Conservation (phyloP, 2,888 invertebrate genomes). For the Entomobrya multifasciata region DNA sequence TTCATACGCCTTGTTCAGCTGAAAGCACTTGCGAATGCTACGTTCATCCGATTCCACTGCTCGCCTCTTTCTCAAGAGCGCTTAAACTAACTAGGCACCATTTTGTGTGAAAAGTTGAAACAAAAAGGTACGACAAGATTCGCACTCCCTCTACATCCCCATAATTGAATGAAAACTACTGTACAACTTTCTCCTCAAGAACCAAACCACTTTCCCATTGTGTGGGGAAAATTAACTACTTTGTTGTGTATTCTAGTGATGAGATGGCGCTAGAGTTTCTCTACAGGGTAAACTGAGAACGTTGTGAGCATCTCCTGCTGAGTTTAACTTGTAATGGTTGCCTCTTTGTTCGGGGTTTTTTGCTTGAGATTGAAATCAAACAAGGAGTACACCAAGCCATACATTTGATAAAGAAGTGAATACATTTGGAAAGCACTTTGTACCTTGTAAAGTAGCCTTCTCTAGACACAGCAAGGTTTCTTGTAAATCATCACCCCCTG, state of each 20-base stretch:
- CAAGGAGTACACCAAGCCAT: no score
- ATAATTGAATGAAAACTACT: not conserved
- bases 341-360: constrained; percentile 33
- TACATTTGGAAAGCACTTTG: not conserved
- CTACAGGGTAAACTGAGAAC: not conserved
- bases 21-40: not conserved
- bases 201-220: not conserved
- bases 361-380: not conserved
- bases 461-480: not conserved
- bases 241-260: not conserved
- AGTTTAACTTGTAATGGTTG: no score
- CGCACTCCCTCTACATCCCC: constrained; percentile 1
- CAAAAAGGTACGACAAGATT: not conserved
- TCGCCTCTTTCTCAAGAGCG: not conserved
- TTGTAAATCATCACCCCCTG: not conserved
- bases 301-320: not conserved
- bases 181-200: not conserved
- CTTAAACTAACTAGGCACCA: not conserved
- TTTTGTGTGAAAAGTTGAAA: not conserved
- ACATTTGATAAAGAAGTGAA: no score
- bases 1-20: not conserved
- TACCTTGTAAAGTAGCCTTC: constrained; percentile 1
- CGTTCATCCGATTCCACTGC: not conserved
- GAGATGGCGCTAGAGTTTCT: constrained; percentile 9
- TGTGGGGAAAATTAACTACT: not conserved